Conservation (phyloP, 2,797 vertebrate genomes). For the Peromyscus aztecus region DNA sequence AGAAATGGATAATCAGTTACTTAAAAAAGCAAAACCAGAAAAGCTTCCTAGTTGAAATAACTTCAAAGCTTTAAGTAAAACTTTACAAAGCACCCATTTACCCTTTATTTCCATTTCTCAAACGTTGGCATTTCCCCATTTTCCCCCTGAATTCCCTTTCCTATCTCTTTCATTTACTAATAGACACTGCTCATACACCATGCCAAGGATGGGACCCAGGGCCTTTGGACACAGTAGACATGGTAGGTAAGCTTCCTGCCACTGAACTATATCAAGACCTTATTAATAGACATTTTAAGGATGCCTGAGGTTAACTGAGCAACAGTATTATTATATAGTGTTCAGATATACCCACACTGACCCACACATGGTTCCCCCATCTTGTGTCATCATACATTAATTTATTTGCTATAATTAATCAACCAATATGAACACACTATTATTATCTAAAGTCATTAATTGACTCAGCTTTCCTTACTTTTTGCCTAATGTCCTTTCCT, state of each 20-base stretch:
- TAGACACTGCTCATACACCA: not conserved
- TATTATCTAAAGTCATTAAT: not conserved
- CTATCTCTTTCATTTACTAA: not conserved
- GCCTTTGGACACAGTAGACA: not conserved
- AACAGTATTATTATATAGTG: not conserved
- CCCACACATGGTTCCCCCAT: not conserved
- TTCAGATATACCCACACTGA: not conserved
- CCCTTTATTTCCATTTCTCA: not conserved
- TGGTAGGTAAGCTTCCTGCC: not conserved
- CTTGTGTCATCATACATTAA: not conserved
- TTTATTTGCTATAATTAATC: not conserved
- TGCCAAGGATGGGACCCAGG: not conserved
- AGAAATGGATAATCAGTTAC: not conserved
- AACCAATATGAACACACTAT: not conserved
- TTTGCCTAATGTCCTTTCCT: not conserved
- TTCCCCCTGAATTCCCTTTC: not conserved
- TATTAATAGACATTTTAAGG: conserved; percentile 3
- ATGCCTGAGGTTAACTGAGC: conserved; percentile 19
- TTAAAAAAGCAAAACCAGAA: not conserved
- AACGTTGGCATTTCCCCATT: not conserved
- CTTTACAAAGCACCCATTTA: not conserved
- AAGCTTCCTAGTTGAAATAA: not conserved
- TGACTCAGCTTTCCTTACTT: not conserved
- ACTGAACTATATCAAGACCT: not conserved
- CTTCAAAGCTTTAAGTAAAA: conserved; percentile 20